Evolutionary conservation across 2,113 vertebrate species (phyloP).

Genomic region (Lates calcarifer): DNA sequence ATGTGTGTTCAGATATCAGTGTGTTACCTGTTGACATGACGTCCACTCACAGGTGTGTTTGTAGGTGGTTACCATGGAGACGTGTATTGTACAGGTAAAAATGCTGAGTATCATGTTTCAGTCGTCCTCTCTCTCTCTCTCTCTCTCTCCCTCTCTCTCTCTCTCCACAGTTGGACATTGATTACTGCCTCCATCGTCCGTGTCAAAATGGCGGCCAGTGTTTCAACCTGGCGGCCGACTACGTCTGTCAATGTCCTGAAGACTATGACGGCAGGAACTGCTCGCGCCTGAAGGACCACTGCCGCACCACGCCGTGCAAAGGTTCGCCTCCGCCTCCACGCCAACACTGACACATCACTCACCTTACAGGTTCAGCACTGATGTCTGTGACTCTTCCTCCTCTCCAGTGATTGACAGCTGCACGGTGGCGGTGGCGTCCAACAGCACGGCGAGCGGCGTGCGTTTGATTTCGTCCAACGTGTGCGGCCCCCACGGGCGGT

Average conservation of each 20-base stretch:
- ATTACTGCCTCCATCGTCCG: slow-evolving; percentile 90
- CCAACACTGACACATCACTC: too few relatives aligned
- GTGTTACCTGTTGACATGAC: too few relatives aligned
- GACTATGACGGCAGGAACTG: slow-evolving; percentile 96
- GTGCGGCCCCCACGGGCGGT: slow-evolving; percentile 92
- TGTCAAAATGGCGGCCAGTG: slow-evolving; percentile 91
- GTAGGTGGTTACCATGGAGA: background rate
- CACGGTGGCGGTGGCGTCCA: slow-evolving; percentile 92
- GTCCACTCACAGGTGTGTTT: background rate
- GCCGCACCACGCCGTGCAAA: slow-evolving; percentile 91
- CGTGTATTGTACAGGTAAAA: background rate
- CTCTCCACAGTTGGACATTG: slow-evolving; percentile 87
- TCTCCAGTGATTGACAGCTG: slow-evolving; percentile 96
- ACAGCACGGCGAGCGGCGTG: slow-evolving; percentile 89
- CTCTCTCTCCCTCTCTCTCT: background rate
- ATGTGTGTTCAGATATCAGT: too few relatives aligned
- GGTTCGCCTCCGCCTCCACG: too few relatives aligned
- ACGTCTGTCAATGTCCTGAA: slow-evolving; percentile 92
- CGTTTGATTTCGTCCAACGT: slow-evolving; percentile 94
- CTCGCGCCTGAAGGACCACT: slow-evolving; percentile 93
- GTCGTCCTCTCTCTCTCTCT: background rate
- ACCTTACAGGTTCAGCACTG: too few relatives aligned
- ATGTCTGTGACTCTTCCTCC: background rate
- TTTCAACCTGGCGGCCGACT: slow-evolving; percentile 90
- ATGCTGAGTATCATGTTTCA: background rate